Conservation (phyloP, 2,888 invertebrate genomes). For the Augochlorella aurata region DNA sequence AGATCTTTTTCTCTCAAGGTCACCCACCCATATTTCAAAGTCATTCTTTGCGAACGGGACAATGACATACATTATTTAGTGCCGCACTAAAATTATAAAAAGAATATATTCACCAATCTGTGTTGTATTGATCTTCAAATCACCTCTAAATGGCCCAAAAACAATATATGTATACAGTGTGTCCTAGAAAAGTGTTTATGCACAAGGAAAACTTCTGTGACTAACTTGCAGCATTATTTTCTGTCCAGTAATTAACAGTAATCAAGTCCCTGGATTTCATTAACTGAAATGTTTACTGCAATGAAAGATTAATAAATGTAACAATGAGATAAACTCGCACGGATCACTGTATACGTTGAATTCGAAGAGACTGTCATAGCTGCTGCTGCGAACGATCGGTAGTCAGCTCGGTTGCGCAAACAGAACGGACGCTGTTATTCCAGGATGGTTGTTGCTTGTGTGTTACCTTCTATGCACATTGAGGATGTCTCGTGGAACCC, state of each 20-base stretch:
- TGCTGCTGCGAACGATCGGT: conserved; percentile 61
- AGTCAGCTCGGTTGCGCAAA: conserved; percentile 55
- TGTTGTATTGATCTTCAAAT: too few relatives aligned
- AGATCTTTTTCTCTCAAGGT: too few relatives aligned
- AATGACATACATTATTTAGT: too few relatives aligned
- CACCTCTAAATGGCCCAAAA: too few relatives aligned
- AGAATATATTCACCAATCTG: too few relatives aligned
- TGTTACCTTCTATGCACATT: conserved; percentile 70
- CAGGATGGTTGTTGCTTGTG: conserved; percentile 77
- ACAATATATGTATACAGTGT: not conserved
- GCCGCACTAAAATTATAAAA: too few relatives aligned
- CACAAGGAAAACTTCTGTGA: not conserved
- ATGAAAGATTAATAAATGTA: not conserved
- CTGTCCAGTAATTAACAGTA: not conserved
- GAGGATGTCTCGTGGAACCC: conserved; percentile 56
- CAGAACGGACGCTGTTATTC: conserved; percentile 72
- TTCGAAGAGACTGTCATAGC: conserved; percentile 42
- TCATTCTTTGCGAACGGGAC: too few relatives aligned
- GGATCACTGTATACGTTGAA: not conserved
- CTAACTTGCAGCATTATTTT: not conserved
- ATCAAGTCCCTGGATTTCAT: not conserved
- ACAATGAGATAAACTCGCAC: not conserved
- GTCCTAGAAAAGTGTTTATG: not conserved
- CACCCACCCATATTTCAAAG: too few relatives aligned
- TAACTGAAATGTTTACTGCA: too few relatives aligned